These are phyloP conservation scores for Heliconius ethilla DNA, from an alignment of 2,888 invertebrate genomes.

Conservation along the genomic window DNA sequence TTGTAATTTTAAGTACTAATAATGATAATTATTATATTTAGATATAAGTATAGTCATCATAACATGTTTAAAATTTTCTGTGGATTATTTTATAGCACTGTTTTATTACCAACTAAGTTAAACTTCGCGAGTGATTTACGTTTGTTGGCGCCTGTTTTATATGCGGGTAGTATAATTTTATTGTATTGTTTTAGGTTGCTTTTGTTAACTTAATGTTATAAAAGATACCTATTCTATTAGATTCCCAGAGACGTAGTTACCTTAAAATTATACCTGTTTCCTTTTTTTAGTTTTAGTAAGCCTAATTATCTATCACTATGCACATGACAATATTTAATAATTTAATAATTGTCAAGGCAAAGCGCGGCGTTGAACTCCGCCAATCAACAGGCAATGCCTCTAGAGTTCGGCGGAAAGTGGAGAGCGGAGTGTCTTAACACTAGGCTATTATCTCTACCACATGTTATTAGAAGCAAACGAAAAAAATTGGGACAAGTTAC, in stretches of 20 bases:
- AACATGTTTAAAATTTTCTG: too few relatives aligned
- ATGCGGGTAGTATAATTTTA: constrained; percentile 10
- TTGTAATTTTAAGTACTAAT: too few relatives aligned
- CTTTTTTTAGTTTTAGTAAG: too few relatives aligned
- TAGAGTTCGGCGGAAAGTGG: too few relatives aligned
- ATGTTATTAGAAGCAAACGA: too few relatives aligned
- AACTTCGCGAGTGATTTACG: constrained; percentile 10
- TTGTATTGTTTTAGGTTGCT: constrained; percentile 9
- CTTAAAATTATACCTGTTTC: not conserved
- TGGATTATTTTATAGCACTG: not conserved
- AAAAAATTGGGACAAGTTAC: too few relatives aligned
- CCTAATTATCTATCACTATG: too few relatives aligned
- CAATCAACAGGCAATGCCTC: not conserved
- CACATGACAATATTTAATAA: too few relatives aligned
- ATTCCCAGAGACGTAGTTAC: not conserved
- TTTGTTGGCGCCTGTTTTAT: constrained; percentile 14
- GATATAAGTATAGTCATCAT: not conserved
- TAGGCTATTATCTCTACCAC: too few relatives aligned
- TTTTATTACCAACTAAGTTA: constrained; percentile 13
- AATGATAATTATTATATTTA: not conserved
- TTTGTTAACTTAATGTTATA: constrained; percentile 8
- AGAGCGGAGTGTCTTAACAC: too few relatives aligned
- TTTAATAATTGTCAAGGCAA: not conserved
- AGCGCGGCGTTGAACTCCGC: not conserved
- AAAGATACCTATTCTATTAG: not conserved